A percentile compares a stretch with the other conserved stretches of the same genome.
Conservation (phyloP, 2,113 vertebrate species). For the Gadus macrocephalus region DNA sequence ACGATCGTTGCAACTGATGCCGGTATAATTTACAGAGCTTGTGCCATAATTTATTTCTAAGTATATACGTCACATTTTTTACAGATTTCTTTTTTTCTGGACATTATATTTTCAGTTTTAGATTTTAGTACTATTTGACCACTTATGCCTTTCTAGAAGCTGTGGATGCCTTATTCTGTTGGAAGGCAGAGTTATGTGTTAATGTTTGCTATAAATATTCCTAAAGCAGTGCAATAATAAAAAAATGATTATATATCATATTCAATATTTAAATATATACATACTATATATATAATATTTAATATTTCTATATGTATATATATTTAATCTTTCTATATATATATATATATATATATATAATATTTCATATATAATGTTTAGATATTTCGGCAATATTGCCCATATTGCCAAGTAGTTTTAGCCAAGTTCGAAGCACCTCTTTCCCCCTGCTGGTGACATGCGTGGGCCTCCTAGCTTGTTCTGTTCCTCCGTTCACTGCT, state of each 20-base stretch:
- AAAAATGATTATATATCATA: conserved; percentile 18
- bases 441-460: conserved; percentile 6
- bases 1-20: conserved; percentile 19
- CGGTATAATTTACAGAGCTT: conserved; percentile 25
- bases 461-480: conserved; percentile 40
- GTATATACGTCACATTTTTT: conserved; percentile 6
- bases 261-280: neutral
- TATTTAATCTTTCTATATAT: neutral
- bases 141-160: conserved; percentile 17
- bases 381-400: conserved; percentile 7
- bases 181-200: conserved; percentile 61
- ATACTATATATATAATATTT: no score
- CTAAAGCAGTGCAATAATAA: conserved; percentile 42
- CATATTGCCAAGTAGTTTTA: conserved; percentile 9
- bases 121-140: neutral
- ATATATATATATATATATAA: neutral
- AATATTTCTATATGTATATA: neutral
- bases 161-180: conserved; percentile 50
- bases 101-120: neutral
- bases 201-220: conserved; percentile 39
- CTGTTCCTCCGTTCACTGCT: conserved; percentile 30
- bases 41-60: conserved; percentile 55
- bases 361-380: neutral
- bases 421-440: neutral
- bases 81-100: neutral